Percentiles rank a stretch among this genome's conserved stretches.
phyloP scores from a whole-genome alignment of 2,797 vertebrate genomes.

The Xenops minutus region DNA sequence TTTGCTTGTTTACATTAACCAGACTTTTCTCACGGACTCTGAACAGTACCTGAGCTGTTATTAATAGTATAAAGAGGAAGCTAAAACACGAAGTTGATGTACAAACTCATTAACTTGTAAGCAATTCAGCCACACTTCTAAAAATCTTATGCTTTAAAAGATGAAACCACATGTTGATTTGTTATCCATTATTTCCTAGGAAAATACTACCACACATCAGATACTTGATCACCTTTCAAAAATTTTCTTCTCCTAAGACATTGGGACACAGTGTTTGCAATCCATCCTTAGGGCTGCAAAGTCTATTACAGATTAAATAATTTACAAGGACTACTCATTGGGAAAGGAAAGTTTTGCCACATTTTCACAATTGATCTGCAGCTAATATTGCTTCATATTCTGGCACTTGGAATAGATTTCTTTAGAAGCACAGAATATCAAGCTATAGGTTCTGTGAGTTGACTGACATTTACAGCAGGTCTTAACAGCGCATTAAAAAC shows the following conservation, averaged over 20 bases:
- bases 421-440: not conserved
- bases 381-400: not conserved
- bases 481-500: not conserved
- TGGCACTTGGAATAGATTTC: not conserved
- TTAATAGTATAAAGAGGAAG: not conserved
- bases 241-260: not conserved
- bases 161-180: not conserved
- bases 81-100: not conserved
- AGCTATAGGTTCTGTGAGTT: not conserved
- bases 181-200: not conserved
- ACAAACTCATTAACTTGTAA: not conserved
- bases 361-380: not conserved
- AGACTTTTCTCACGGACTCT: not conserved
- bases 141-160: not conserved
- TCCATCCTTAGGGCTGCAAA: not conserved
- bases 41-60: not conserved
- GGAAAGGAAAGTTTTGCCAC: not conserved
- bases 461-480: not conserved
- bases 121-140: not conserved
- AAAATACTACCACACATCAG: not conserved
- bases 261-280: not conserved
- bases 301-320: not conserved
- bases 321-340: not conserved
- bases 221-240: not conserved
- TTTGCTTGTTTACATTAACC: not conserved